Evolutionary conservation across 2,888 invertebrate genomes (phyloP), one percentile per base, ranked within the genome.

Genomic region (Sesia bembeciformis): DNA sequence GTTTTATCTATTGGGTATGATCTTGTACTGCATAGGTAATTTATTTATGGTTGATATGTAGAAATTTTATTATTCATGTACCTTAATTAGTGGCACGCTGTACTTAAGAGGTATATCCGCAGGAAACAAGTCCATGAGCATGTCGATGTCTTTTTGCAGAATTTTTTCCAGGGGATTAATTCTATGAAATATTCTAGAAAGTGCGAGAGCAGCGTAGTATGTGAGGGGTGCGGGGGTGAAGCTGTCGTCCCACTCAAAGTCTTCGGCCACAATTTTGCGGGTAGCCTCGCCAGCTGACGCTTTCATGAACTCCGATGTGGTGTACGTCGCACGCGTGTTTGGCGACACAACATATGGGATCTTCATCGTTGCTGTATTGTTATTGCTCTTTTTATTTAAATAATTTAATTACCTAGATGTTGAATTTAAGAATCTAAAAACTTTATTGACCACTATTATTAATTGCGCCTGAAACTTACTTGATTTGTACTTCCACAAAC

Each of bases 51-150:
- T 42, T 6, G 23, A 23, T 23, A 42, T 6, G 42, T 42, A 42
- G 6, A 42, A 42, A 42, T 7, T 6, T 1, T 1, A 42, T 42
- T 42, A 42, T 6, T 2, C 3, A 42, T 42, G 42, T 5, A 91
- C 91, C 71, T 84, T 81, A 46, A 93, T 91, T 8, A 82, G 62
- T 3, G 90, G 91, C 3, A 92, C 90, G 49, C 90, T 89, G 56
- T 85, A 73, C 57, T 90, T 90, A 46, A 93, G 78, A 3, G 92
- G 91, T 56, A 93, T 85, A 68, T 91, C 84, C 3, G 89, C 84
- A 2, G 93, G 91, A 60, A 91, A 83, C 56, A 92, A 77, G 77
- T 93, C 93, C 73, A 93, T 84, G 3, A 94, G 76, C 55, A 88
- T 79, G 62, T 92, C 90, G 41, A 89, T 73, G 65, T 93, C 93